Conservation (phyloP, 2,113 vertebrate species). For the Atractosteus spatula region DNA sequence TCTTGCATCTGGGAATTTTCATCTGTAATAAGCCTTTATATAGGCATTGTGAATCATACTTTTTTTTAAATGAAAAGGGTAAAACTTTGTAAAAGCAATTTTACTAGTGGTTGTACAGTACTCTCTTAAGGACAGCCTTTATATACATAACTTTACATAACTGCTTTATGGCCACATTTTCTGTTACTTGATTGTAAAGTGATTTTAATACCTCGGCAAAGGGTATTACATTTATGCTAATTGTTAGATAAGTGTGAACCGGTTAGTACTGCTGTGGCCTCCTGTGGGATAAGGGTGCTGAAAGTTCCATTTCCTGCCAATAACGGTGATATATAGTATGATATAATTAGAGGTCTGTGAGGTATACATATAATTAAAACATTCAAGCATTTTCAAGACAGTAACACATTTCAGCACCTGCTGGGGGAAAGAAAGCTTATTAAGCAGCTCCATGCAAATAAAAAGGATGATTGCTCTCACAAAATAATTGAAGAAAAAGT, state of each 20-base stretch:
- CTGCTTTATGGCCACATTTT: neutral
- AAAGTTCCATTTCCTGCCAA: constrained; percentile 21
- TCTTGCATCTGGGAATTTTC: too few relatives aligned
- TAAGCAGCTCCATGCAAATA: constrained; percentile 15
- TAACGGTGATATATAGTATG: constrained; percentile 10
- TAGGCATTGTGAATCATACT: too few relatives aligned
- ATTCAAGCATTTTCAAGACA: neutral
- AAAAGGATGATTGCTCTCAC: constrained; percentile 1
- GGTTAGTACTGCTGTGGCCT: constrained; percentile 21
- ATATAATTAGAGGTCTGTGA: constrained; percentile 25
- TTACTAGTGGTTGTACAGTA: too few relatives aligned
- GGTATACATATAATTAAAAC: constrained; percentile 8
- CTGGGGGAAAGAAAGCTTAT: constrained; percentile 11
- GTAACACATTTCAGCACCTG: constrained; percentile 4
- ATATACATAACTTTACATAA: too few relatives aligned
- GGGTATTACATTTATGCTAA: constrained; percentile 13
- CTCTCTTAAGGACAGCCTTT: too few relatives aligned
- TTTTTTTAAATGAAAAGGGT: too few relatives aligned
- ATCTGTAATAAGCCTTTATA: too few relatives aligned
- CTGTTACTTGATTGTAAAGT: neutral
- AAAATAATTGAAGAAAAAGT: constrained; percentile 14
- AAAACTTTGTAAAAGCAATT: too few relatives aligned
- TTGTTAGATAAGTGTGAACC: constrained; percentile 21
- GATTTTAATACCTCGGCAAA: neutral
- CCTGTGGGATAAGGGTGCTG: constrained; percentile 12